Base-by-base conservation (phyloP, 2,113 vertebrate genomes). In the Numida meleagris region DNA sequence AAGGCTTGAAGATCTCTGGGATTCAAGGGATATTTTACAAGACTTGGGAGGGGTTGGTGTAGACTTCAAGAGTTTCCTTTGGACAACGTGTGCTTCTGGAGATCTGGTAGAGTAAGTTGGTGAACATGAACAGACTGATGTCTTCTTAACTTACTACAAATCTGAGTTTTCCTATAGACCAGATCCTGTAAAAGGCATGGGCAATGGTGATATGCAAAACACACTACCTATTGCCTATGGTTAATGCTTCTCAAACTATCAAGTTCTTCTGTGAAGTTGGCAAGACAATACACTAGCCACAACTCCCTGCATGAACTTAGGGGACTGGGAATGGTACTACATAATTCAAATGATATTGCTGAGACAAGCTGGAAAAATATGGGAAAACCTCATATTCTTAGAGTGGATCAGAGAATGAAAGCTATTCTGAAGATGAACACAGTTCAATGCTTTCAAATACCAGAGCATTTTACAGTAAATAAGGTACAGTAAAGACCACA, bases 401-500 rank as follows among this genome's bases (percentile, higher is more conserved):
- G 65, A 55, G 53, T 90, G 36, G 73, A 95, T 6, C 93, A 78
- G 70, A 97, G 73, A 14, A 90, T 82, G 50, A 96, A 96, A 78
- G 42, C 29, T 19, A 27, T 83, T 31, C 33, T 96, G 68, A 90
- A 95, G 59, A 95, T 46, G 5, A 91, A 83, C 14, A 53, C 25
- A 36, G 82, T 92, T n/a, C 62, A 95, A 62, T 86, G 66, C 25
- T 96, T 95, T 88, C 71, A 78, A 77, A 94, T 92, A 84, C 24
- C 92, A 33, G 66, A 91, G 24, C 19, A 59, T 53, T 84, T 83
- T 78, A 66, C 72, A 45, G 55, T 87, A 90, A 93, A 63, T 53
- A 74, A 94, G 53, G 48, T 92, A 91, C 45, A 72, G 29, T 77
- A 43, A 2, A 29, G 53, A 80, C 25, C 21, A 62, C 18, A 25